Evolutionary conservation across 64 coral and sea anemone genomes (phyloP).

Genomic region (Platygyra sinensis): DNA sequence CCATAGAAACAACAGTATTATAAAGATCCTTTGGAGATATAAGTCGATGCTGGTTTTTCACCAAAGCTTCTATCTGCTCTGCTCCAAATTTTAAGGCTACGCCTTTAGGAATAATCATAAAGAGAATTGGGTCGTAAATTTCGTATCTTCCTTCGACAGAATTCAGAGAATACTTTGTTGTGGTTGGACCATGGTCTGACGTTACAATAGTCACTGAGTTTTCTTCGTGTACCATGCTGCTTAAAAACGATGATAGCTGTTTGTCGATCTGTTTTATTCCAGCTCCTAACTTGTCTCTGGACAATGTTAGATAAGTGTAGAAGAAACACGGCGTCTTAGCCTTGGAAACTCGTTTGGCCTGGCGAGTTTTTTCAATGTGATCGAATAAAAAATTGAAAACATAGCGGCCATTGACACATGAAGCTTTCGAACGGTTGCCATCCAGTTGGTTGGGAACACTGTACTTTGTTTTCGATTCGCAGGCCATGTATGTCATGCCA

Average conservation of each 20-base stretch:
- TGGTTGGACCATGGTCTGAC: slow-evolving; percentile 41
- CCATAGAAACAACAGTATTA: not conserved
- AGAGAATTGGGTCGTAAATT: slow-evolving; percentile 1
- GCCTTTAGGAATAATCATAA: slow-evolving; percentile 30
- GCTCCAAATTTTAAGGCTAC: not conserved
- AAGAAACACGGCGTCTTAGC: not conserved
- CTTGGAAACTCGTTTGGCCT: not conserved
- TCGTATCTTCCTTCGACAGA: slow-evolving; percentile 19
- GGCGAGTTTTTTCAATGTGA: not conserved
- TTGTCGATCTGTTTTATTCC: slow-evolving; percentile 23
- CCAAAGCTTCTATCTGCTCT: not conserved
- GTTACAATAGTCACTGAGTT: slow-evolving; percentile 20
- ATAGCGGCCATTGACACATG: not conserved
- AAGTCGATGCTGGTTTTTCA: slow-evolving; percentile 11
- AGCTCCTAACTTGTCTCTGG: slow-evolving; percentile 1
- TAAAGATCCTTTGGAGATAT: slow-evolving; percentile 30
- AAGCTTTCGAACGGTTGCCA: not conserved
- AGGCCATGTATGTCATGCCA: slow-evolving; percentile 16
- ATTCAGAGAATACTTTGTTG: slow-evolving; percentile 9
- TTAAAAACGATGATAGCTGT: not conserved
- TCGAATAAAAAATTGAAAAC: slow-evolving; percentile 12
- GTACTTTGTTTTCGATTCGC: not conserved
- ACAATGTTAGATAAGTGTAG: slow-evolving; percentile 5
- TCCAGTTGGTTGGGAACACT: not conserved
- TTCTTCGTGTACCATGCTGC: slow-evolving; percentile 5